phyloP scores from a whole-genome alignment of 2,113 vertebrate species.

The Kryptolebias marmoratus region DNA sequence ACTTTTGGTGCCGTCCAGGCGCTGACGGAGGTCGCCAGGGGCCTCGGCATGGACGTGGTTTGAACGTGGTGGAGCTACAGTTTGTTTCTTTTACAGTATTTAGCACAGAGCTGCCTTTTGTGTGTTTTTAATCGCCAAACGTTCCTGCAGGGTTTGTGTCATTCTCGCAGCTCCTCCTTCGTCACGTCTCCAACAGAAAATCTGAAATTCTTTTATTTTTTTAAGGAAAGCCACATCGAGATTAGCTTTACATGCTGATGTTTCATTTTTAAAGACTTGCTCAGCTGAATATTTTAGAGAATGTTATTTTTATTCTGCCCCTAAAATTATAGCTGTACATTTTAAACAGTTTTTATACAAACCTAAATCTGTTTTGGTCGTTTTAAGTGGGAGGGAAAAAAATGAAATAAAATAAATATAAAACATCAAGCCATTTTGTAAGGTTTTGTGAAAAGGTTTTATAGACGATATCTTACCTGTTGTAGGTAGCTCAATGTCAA shows the following conservation, averaged over 20 bases:
- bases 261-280: background rate
- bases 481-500: too few relatives aligned
- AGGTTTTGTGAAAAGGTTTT: too few relatives aligned
- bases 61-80: slow-evolving; percentile 32
- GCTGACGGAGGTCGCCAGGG: slow-evolving; percentile 80
- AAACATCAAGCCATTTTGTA: too few relatives aligned
- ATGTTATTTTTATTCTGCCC: slow-evolving; percentile 17
- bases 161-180: too few relatives aligned
- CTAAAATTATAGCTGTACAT: slow-evolving; percentile 35
- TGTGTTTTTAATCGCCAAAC: too few relatives aligned
- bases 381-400: too few relatives aligned
- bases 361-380: background rate
- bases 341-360: slow-evolving; percentile 53
- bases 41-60: slow-evolving; percentile 84
- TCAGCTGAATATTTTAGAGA: background rate
- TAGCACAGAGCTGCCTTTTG: background rate
- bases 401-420: too few relatives aligned
- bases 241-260: background rate
- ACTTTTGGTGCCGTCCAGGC: slow-evolving; percentile 78
- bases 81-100: background rate
- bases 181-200: background rate
- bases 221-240: background rate
- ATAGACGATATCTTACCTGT: too few relatives aligned
- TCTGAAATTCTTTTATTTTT: background rate
- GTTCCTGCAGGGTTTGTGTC: too few relatives aligned